Evolutionary conservation across 2,888 invertebrate species (phyloP), one percentile per base, ranked within the genome.

Genomic region (Myopa tessellatipennis): DNA sequence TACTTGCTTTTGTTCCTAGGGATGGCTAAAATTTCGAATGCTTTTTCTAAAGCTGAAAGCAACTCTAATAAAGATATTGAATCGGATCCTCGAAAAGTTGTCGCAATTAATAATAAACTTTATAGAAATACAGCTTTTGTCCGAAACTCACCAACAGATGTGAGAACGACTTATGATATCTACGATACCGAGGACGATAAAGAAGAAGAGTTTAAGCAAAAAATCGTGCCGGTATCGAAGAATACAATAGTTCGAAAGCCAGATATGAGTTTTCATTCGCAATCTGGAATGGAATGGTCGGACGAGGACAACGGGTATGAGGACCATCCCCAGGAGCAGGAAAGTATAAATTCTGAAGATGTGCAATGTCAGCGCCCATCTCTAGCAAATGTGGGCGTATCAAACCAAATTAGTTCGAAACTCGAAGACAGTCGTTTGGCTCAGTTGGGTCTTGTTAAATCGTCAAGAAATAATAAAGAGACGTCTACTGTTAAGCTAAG

Each of bases 371-470:
- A 45, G 26, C n/a, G n/a, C n/a, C 50, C 67, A 36, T 45, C 73
- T n/a, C 40, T 69, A 68, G 73, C 77, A 74, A 77, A 73, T 60
- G 73, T 74, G 4, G 77, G 73, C 40, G 45, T 74, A 26, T 38
- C 67, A 26, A 26, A 50, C 1, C 40, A 74, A 67, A 7, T 77
- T 8, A 34, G 58, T 38, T 18, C 68, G 16, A 18, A 60, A 60
- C 38, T 77, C 4, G 73, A 68, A 50, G 18, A 68, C 4, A 58
- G 18, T 3, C 50, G 68, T 26, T 16, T 74, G 58, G 74, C 55
- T 14, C 76, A 76, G 40, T 26, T 76, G 7, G 76, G 76, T 10
- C 45, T 69, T 45, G 61, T 76, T 10, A 18, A 40, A 45, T 40
- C 40, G 10, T n/a, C 60, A 10, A 38, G 36, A 40, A 12, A 40